phyloP scores from a whole-genome alignment of 2,113 vertebrate species.

The Lepus timidus region DNA sequence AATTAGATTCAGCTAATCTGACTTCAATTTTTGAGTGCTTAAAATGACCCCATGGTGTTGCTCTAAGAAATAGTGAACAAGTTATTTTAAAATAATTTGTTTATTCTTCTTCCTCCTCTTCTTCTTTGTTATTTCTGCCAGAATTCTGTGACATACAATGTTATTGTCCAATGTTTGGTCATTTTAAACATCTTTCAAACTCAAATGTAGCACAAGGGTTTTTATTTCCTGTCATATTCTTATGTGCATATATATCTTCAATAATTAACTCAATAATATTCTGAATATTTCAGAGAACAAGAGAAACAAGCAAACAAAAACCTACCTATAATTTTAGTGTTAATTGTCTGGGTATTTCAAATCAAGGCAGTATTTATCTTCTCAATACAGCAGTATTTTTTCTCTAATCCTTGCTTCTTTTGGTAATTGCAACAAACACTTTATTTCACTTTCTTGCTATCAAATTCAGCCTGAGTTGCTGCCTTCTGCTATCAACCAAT shows the following conservation, averaged over 20 bases:
- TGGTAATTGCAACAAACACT: neutral
- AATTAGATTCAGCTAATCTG: neutral
- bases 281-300: conserved; percentile 28
- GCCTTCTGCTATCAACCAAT: neutral
- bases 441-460: neutral
- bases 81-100: neutral
- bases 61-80: neutral
- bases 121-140: neutral
- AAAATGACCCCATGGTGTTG: neutral
- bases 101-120: neutral
- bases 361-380: neutral
- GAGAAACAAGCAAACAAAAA: neutral
- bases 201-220: neutral
- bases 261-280: neutral
- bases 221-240: neutral
- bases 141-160: neutral
- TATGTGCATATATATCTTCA: neutral
- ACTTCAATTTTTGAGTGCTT: neutral
- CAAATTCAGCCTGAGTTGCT: neutral
- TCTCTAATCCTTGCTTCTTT: neutral
- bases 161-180: neutral
- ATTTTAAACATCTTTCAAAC: neutral
- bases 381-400: neutral
- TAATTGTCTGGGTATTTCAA: conserved; percentile 6
- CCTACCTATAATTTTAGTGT: neutral